Percentiles rank a stretch among this genome's conserved stretches.
phyloP scores from a whole-genome alignment of 2,797 vertebrate genomes.

The Siniperca undulata region DNA sequence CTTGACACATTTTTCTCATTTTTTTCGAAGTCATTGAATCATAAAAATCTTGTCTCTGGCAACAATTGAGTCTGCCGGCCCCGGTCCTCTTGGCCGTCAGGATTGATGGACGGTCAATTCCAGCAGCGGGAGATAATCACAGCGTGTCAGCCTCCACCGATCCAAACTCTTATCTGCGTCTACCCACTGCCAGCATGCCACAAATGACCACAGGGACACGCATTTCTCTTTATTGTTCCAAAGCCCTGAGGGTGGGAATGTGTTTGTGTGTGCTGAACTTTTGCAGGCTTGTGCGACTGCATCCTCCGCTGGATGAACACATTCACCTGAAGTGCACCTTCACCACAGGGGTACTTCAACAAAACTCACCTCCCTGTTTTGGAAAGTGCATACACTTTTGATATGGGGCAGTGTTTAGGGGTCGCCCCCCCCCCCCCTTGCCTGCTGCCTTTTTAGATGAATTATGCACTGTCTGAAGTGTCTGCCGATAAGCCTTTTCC shows the following conservation, averaged over 20 bases:
- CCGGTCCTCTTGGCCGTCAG: constrained; percentile 61
- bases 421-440: not conserved
- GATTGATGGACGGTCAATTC: constrained; percentile 85
- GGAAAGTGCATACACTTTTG: constrained; percentile 46
- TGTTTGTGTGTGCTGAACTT: constrained; percentile 50
- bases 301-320: constrained; percentile 32
- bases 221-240: constrained; percentile 78
- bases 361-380: constrained; percentile 34
- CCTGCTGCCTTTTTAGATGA: constrained; percentile 43
- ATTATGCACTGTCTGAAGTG: constrained; percentile 43
- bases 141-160: constrained; percentile 82
- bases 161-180: constrained; percentile 85
- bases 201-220: constrained; percentile 79
- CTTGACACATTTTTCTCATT: constrained; percentile 56
- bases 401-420: constrained; percentile 44
- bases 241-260: constrained; percentile 51
- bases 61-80: constrained; percentile 73
- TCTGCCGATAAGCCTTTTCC: constrained; percentile 46
- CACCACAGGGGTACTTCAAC: constrained; percentile 30
- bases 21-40: constrained; percentile 75
- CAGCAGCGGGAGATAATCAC: constrained; percentile 81
- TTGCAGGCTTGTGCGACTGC: constrained; percentile 32
- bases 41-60: constrained; percentile 70
- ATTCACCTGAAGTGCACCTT: constrained; percentile 60
- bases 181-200: constrained; percentile 74